phyloP scores from a whole-genome alignment of 1,140 invertebrate species.

The Zaprionus ornatus region DNA sequence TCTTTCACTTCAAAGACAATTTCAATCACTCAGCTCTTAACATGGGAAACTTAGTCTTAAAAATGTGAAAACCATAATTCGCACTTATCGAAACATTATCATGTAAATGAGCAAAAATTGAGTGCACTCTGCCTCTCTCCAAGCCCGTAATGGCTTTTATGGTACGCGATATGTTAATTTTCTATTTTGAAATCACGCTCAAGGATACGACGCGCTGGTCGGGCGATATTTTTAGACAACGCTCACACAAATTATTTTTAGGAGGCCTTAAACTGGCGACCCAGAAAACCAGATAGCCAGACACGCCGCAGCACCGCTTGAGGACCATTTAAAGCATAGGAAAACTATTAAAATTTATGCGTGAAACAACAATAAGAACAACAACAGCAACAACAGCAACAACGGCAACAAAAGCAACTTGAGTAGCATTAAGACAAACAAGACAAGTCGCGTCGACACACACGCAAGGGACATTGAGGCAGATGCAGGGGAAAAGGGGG shows the following conservation, averaged over 20 bases:
- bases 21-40: no score
- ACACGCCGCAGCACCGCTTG: conserved; percentile 24
- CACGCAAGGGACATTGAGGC: conserved; percentile 27
- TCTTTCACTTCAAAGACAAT: no score
- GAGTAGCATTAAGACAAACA: conserved; percentile 5
- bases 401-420: neutral
- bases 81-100: neutral
- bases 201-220: conserved; percentile 58
- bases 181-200: conserved; percentile 64
- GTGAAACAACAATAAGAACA: conserved; percentile 41
- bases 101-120: neutral
- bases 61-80: neutral
- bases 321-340: conserved; percentile 64
- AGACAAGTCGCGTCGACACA: conserved; percentile 32
- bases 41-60: no score
- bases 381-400: conserved; percentile 26
- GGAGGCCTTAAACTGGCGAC: conserved; percentile 25
- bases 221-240: conserved; percentile 60
- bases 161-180: conserved; percentile 64
- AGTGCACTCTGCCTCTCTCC: neutral
- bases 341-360: conserved; percentile 79
- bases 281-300: conserved; percentile 12
- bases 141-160: conserved; percentile 45
- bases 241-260: conserved; percentile 19
- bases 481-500: neutral